Percentiles rank a stretch among this genome's conserved stretches.
phyloP scores from a whole-genome alignment of 1,140 invertebrate genomes.

The Heliothis subflexa region DNA sequence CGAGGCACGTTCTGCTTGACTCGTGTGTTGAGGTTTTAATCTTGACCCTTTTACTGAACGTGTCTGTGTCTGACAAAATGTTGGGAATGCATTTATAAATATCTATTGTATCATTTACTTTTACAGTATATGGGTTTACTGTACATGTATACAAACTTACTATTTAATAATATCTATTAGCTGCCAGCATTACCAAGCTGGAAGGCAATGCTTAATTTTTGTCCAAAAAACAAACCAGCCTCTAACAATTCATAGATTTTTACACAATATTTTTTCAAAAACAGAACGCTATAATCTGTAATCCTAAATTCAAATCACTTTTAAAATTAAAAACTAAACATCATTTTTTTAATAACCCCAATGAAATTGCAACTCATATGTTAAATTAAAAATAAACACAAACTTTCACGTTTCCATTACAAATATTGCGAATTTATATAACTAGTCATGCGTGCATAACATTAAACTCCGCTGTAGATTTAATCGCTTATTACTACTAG shows the following conservation, averaged over 20 bases:
- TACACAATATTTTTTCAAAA: background rate
- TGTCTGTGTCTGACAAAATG: background rate
- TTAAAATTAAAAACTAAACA: background rate
- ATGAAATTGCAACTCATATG: background rate
- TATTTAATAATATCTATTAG: too few species aligned
- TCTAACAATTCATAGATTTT: background rate
- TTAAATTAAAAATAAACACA: constrained; percentile 17
- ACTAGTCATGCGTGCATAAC: constrained; percentile 54
- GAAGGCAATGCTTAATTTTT: too few species aligned
- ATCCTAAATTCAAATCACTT: too few species aligned
- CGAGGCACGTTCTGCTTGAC: constrained; percentile 20
- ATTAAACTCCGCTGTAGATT: constrained; percentile 50
- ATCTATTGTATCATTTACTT: too few species aligned
- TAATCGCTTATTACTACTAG: constrained; percentile 53
- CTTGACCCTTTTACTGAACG: background rate
- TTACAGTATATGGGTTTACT: too few species aligned
- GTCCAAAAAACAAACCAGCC: too few species aligned
- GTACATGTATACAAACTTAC: too few species aligned
- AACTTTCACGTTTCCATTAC: constrained; percentile 51
- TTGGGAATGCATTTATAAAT: constrained; percentile 9
- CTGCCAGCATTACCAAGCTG: too few species aligned
- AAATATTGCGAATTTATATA: constrained; percentile 53
- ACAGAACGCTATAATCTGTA: too few species aligned
- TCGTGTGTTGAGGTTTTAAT: constrained; percentile 15
- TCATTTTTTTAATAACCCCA: background rate